phyloP scores from a whole-genome alignment of 2,113 vertebrate species.

The mouse (Mus musculus) region DNA sequence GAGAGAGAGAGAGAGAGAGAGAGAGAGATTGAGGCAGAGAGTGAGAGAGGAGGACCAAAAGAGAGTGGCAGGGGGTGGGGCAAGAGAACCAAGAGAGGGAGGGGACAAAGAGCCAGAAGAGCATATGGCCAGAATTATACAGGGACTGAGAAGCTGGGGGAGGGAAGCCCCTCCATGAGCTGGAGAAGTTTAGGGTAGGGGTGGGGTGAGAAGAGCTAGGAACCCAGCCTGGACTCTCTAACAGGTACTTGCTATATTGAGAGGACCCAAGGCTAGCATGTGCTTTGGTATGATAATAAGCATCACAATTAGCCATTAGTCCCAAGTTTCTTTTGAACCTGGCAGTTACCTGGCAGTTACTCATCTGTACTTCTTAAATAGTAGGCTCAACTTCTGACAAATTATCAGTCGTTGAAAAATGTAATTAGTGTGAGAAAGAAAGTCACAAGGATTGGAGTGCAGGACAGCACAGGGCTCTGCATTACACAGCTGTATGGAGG shows the following conservation, averaged over 20 bases:
- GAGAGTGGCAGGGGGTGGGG: too few relatives aligned
- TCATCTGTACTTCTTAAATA: not conserved
- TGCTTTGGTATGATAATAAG: not conserved
- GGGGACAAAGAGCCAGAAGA: not conserved
- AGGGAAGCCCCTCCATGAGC: not conserved
- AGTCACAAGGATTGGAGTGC: not conserved
- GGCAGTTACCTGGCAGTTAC: not conserved
- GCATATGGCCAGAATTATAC: not conserved
- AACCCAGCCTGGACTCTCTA: not conserved
- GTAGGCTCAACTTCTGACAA: not conserved
- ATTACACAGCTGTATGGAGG: fast-evolving
- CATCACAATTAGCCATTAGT: too few relatives aligned
- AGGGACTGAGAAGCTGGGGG: not conserved
- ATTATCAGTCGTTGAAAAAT: not conserved
- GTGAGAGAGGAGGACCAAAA: too few relatives aligned
- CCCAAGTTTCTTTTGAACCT: not conserved
- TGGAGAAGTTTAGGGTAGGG: not conserved
- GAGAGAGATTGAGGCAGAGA: too few relatives aligned
- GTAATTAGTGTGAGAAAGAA: not conserved
- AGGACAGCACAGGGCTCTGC: fast-evolving
- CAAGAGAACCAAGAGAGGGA: too few relatives aligned
- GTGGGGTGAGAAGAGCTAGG: not conserved
- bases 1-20: too few relatives aligned
- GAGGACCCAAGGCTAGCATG: not conserved
- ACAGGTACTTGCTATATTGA: not conserved